Base-by-base conservation (phyloP, 2,888 invertebrate genomes). In the Polietes domitor region DNA sequence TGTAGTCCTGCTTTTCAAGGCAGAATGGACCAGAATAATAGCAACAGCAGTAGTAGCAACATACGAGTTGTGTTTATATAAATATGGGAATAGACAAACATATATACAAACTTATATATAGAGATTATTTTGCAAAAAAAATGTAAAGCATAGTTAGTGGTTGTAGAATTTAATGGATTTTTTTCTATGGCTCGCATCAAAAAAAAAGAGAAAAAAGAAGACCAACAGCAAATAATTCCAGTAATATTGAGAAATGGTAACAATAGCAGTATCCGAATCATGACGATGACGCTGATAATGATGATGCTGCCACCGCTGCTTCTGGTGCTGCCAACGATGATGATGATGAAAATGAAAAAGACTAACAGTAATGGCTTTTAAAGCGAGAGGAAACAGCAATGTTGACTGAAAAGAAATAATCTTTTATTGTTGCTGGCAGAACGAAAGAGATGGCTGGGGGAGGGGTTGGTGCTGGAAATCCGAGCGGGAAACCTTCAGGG, bases 111-210 rank as follows among this genome's bases (percentile, higher is more conserved):
- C n/a, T n/a, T 15, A 68, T 21, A 68, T 68, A 43, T 12, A 68
- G 12, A 68, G 6, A 68, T 37, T 21, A 43, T 43, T 17, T 28
- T 65, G 17, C 9, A n/a, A n/a, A n/a, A n/a, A n/a, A 37, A 58
- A 63, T 63, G 63, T 32, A 63, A 63, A 68, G 43, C 37, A 68
- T 43, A 68, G 68, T 68, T 68, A 68, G 68, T 68, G 68, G 68
- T 43, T 68, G 68, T 43, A 68, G 68, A 68, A 68, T 68, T 68
- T 68, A 68, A 68, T 68, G 68, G 68, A 41, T 68, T 68, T 43
- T 68, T n/a, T 43, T 65, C 32, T 17, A 37, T 65, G 65, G 37
- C 41, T 37, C n/a, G 32, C 65, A 26, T 24, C 58, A 58, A 58
- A 43, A 43, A 68, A 41, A 43, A 5, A 21, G 24, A 4, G 24